Percentiles rank a stretch among this genome's conserved stretches.
Conservation (phyloP, 1,140 invertebrate genomes). For the Brachionus rubens region DNA sequence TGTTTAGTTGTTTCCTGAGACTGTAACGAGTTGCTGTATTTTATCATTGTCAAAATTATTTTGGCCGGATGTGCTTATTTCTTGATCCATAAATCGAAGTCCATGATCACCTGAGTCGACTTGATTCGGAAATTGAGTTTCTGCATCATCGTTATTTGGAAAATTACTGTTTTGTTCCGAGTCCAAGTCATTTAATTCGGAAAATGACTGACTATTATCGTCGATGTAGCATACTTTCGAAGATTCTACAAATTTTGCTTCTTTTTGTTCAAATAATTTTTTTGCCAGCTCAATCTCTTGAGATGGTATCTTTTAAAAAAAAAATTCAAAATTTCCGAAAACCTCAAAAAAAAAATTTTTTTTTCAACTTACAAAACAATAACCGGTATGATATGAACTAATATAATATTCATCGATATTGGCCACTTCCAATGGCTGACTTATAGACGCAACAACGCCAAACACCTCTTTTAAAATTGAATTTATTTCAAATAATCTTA, state of each 20-base stretch:
- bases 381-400: constrained; percentile 44
- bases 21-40: neutral
- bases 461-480: constrained; percentile 15
- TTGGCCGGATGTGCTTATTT: neutral
- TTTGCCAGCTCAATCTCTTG: constrained; percentile 9
- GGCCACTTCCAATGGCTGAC: constrained; percentile 42
- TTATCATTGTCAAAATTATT: neutral
- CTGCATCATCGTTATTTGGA: neutral
- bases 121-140: constrained; percentile 19
- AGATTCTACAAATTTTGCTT: constrained; percentile 24
- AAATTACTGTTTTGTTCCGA: constrained; percentile 14
- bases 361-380: constrained; percentile 45
- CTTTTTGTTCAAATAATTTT: constrained; percentile 28
- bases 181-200: neutral
- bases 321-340: neutral
- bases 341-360: neutral
- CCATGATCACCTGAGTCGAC: neutral
- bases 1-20: neutral
- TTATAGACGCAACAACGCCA: constrained; percentile 34
- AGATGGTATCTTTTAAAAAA: constrained; percentile 14
- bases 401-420: constrained; percentile 45
- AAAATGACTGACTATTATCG: neutral
- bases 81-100: neutral
- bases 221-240: neutral
- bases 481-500: neutral